A percentile compares a stretch with the other conserved stretches of the same genome.
These are phyloP conservation scores for Nudaria mundana DNA, from an alignment of 2,888 invertebrate genomes.

Conservation along the genomic window DNA sequence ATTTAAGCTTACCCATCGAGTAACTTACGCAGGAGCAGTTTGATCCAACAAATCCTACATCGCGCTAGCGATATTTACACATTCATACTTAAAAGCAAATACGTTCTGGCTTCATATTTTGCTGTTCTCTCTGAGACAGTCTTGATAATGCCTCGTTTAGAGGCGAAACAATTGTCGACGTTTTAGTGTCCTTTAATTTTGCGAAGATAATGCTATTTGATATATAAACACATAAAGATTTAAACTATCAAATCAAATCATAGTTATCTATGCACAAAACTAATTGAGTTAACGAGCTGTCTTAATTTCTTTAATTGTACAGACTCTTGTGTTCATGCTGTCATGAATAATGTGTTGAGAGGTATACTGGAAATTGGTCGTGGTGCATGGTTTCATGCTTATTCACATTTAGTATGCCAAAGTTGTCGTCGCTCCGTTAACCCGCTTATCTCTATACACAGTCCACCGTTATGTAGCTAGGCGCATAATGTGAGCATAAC, in stretches of 20 bases:
- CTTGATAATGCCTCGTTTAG: too few relatives aligned
- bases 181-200: too few relatives aligned
- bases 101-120: too few relatives aligned
- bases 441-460: conserved; percentile 57
- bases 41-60: background rate
- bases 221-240: background rate
- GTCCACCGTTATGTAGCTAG: conserved; percentile 51
- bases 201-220: too few relatives aligned
- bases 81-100: too few relatives aligned
- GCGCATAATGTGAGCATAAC: conserved; percentile 55
- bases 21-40: background rate
- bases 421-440: conserved; percentile 55
- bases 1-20: too few relatives aligned
- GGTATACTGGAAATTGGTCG: conserved; percentile 26
- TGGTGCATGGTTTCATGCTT: conserved; percentile 35
- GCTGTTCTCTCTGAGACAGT: too few relatives aligned
- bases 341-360: conserved; percentile 25
- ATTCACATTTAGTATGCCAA: conserved; percentile 49
- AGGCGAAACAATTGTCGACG: too few relatives aligned
- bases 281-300: conserved; percentile 1
- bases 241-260: too few relatives aligned
- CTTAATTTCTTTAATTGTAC: conserved; percentile 26
- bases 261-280: background rate
- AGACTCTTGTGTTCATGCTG: conserved; percentile 19
- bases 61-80: too few relatives aligned